Evolutionary conservation across 2,888 invertebrate genomes (phyloP), one percentile per base, ranked within the genome.

Genomic region (Campoplex capitator): DNA sequence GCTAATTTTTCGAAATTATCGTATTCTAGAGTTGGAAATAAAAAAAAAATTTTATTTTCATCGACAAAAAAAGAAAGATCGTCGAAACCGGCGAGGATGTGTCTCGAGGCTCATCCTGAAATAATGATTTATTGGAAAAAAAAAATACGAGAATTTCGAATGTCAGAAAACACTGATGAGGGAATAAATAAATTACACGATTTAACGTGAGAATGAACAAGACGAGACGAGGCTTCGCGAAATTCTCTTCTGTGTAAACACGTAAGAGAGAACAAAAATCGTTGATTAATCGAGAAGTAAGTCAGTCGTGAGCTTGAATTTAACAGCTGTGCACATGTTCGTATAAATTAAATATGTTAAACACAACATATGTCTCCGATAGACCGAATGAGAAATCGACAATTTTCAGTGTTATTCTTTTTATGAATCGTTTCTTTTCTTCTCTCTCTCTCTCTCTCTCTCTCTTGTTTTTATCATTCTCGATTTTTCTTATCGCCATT

Each of bases 401-500:
- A 35, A 65, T 77, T 51, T 54, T 42, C 68, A 70, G 42, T 56
- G 54, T 68, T 18, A 58, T 42, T 32, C 65, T 23, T 32, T 32
- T 28, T 35, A 45, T 56, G 56, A 78, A 67, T 78, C 62, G 62
- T 32, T 16, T 62, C 32, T 54, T 65, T 54, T 45, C 51, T 45
- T 58, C 62, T 58, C 35, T 67, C 51, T 45, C 51, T 38, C 67
- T 38, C 67, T 38, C 68, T 82, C 54, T 28, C 65, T 71, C 58
- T 18, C 35, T 54, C 65, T 78, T 73, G 42, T 35, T 67, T 45
- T 67, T 75, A 71, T 79, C 84, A 32, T 51, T 45, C 51, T 42
- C 42, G 42, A 42, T 42, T 42, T 42, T 42, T 76, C 73, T 70
- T 78, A 84, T 77, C 82, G 85, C 90, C 90, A 90, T 91, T 90